phyloP scores from a whole-genome alignment of 1,140 invertebrate species.

The Neomicropteryx cornuta region DNA sequence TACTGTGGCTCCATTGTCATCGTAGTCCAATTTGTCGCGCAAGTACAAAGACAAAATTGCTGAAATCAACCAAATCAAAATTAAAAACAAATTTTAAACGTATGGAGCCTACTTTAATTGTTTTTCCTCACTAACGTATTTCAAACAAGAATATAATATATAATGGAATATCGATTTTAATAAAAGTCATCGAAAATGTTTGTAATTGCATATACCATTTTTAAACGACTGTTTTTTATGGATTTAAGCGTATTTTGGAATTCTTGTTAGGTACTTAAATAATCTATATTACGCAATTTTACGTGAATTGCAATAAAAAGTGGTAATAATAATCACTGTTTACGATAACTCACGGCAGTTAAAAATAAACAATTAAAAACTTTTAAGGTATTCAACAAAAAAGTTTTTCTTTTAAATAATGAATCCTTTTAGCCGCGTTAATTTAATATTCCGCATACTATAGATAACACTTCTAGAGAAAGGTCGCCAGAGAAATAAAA shows the following conservation, averaged over 20 bases:
- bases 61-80: constrained; percentile 32
- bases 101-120: not conserved
- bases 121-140: not conserved
- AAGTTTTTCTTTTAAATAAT: not conserved
- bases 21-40: constrained; percentile 50
- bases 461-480: too few relatives aligned
- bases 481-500: too few relatives aligned
- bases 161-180: not conserved
- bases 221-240: not conserved
- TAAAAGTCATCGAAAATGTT: not conserved
- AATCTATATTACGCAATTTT: too few relatives aligned
- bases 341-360: too few relatives aligned
- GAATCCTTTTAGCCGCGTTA: not conserved
- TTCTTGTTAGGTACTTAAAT: too few relatives aligned
- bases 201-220: not conserved
- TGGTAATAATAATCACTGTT: too few relatives aligned
- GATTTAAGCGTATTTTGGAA: constrained; percentile 1
- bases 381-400: too few relatives aligned
- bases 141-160: not conserved
- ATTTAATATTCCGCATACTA: too few relatives aligned
- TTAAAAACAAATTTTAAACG: constrained; percentile 1
- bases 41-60: constrained; percentile 77
- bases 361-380: too few relatives aligned
- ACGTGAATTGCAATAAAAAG: too few relatives aligned
- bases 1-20: constrained; percentile 57